Evolutionary conservation across 2,888 invertebrate genomes (phyloP), one percentile per base, ranked within the genome.

Genomic region (Anaspis maculata): DNA sequence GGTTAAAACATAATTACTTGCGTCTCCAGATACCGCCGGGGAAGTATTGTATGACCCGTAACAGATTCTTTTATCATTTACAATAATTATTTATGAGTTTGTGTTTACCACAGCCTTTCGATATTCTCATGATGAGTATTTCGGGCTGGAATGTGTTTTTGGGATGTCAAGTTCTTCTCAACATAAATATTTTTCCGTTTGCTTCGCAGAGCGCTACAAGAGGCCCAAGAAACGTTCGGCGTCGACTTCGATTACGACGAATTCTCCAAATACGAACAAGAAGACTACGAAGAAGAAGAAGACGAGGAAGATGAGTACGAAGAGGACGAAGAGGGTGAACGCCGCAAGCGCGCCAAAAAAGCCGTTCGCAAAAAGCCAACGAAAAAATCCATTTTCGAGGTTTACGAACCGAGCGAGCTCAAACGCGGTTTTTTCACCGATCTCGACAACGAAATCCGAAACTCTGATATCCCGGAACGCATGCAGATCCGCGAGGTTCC

Each of bases 221-320:
- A 97, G 64, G 98, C 97, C 32, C 95, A 96, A 64, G 97, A 98
- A 60, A 94, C 97, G 46, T 98, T 98, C 61, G 98, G 97, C 15
- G 94, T 96, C n/a, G 97, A 97, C 62, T 96, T 97, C 66, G 95
- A 91, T 57, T 91, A 85, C 57, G 89, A 89, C 38, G 90, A 91
- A 47, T 87, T 91, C 64, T 80, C 82, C 32, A 87, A 87, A 56
- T 87, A 86, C 56, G 88, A 82, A 3, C 86, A 88, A 32, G 89
- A 89, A 44, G 86, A 86, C 41, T 85, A 89, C 51, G 83, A 83
- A 32, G 85, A 86, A 29, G 39, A 86, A 2, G 87, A 85, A 6
- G 84, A 85, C 33, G 72, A 83, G 25, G 84, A 84, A 46, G 83
- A 86, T 41, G 86, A 88, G 48, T 76, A 85, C 34, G 84, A 85